Conservation (phyloP, 2,888 invertebrate genomes). For the Leucophenga montana region DNA sequence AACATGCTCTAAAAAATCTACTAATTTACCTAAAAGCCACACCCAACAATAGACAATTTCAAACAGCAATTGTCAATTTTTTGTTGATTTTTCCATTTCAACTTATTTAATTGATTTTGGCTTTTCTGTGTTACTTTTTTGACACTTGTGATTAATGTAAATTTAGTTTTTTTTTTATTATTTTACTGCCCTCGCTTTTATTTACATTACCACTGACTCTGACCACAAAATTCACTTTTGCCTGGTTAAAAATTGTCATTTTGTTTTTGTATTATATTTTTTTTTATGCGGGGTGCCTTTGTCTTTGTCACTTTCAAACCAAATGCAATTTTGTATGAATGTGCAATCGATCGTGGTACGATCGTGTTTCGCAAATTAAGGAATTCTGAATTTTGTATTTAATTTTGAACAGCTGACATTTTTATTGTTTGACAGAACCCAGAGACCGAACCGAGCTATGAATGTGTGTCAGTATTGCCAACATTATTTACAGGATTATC, state of each 20-base stretch:
- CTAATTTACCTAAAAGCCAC: too few species aligned
- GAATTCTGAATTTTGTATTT: conserved; percentile 39
- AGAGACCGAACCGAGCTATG: not conserved
- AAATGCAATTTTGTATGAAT: conserved; percentile 35
- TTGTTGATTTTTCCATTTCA: conserved; percentile 5
- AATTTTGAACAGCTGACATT: conserved; percentile 41
- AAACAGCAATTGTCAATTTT: conserved; percentile 1
- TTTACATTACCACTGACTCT: not conserved
- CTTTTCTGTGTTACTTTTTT: conserved; percentile 27
- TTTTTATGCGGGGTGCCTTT: conserved; percentile 22
- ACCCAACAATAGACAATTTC: too few species aligned
- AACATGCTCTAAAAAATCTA: too few species aligned
- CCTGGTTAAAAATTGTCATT: conserved; percentile 38
- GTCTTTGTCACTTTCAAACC: conserved; percentile 39
- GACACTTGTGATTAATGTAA: conserved; percentile 42
- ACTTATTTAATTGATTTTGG: conserved; percentile 42
- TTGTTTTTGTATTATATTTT: too few species aligned
- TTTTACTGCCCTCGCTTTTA: conserved; percentile 21
- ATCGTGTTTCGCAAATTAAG: conserved; percentile 51
- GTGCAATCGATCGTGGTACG: conserved; percentile 37
- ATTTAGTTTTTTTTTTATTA: conserved; percentile 29
- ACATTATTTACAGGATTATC: conserved; percentile 55
- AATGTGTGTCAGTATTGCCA: conserved; percentile 48
- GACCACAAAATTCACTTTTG: conserved; percentile 36
- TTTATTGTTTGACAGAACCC: conserved; percentile 40